phyloP scores from a whole-genome alignment of 2,888 invertebrate species.

The Sycophila texana region DNA sequence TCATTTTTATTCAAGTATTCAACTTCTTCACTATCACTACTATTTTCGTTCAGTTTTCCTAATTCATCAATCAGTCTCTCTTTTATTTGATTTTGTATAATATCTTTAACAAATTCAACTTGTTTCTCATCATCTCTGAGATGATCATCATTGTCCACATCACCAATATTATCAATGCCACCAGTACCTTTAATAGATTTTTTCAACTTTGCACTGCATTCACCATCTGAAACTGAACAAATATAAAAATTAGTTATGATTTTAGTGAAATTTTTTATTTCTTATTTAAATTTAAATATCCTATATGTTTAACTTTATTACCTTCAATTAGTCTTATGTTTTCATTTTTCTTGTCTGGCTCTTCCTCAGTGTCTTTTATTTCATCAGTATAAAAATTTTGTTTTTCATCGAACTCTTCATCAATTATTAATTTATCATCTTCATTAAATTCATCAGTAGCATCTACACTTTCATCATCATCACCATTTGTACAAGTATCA shows the following conservation, averaged over 20 bases:
- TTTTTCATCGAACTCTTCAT: slow-evolving; percentile 48
- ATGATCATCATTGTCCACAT: slow-evolving; percentile 10
- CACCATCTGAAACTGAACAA: too few species aligned
- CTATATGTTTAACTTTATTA: neutral
- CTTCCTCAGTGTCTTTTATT: neutral
- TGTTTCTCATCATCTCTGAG: slow-evolving; percentile 11
- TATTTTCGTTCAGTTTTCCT: slow-evolving; percentile 32
- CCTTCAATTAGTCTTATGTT: neutral
- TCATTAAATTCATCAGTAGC: slow-evolving; percentile 41
- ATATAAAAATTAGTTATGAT: neutral
- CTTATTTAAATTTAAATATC: slow-evolving; percentile 4
- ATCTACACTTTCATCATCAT: slow-evolving; percentile 37
- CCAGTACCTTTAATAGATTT: neutral
- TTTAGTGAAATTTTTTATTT: neutral
- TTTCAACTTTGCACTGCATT: too few species aligned
- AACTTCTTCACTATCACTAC: slow-evolving; percentile 22
- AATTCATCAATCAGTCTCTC: slow-evolving; percentile 37
- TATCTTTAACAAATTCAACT: slow-evolving; percentile 14
- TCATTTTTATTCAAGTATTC: too few species aligned
- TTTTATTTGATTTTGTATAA: slow-evolving; percentile 25
- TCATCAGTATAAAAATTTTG: slow-evolving; percentile 17
- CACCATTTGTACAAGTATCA: neutral
- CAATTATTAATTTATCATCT: slow-evolving; percentile 48
- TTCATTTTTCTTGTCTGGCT: neutral
- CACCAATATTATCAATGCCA: slow-evolving; percentile 1